phyloP scores from a whole-genome alignment of 2,888 invertebrate genomes.

The Erebia palarica region DNA sequence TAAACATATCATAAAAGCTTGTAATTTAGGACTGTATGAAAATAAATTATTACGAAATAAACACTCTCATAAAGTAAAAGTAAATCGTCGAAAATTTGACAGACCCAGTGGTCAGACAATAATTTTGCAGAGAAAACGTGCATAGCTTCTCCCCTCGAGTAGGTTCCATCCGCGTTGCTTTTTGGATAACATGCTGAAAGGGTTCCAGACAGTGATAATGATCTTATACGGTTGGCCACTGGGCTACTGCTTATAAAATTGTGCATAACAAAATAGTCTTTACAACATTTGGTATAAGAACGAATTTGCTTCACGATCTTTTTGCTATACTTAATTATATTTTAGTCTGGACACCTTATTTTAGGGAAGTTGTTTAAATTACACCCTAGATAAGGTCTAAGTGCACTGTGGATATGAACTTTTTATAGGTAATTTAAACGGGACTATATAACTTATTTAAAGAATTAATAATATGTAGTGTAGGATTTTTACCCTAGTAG shows the following conservation, averaged over 20 bases:
- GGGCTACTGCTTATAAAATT: slow-evolving; percentile 2
- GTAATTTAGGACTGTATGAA: too few relatives aligned
- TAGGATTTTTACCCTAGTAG: too few relatives aligned
- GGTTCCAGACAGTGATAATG: slow-evolving; percentile 37
- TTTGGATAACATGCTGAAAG: slow-evolving; percentile 41
- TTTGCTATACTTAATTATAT: slow-evolving; percentile 10
- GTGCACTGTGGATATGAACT: slow-evolving; percentile 11
- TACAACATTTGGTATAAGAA: not conserved
- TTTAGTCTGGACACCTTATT: slow-evolving; percentile 8
- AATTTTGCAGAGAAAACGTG: not conserved
- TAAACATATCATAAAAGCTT: too few relatives aligned
- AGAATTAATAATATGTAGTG: too few relatives aligned
- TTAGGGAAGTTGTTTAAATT: slow-evolving; percentile 18
- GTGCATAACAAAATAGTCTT: slow-evolving; percentile 23
- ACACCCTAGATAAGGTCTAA: slow-evolving; percentile 5
- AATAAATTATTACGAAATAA: too few relatives aligned
- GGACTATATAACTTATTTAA: too few relatives aligned
- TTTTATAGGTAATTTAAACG: not conserved
- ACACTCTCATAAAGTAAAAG: too few relatives aligned
- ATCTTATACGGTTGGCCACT: slow-evolving; percentile 29
- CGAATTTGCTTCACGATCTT: slow-evolving; percentile 18
- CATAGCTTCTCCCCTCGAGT: not conserved
- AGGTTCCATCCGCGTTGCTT: not conserved
- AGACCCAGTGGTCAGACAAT: not conserved
- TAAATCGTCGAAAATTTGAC: too few relatives aligned